Conservation (phyloP, 2,888 invertebrate genomes). For the Drosophila helvetica region DNA sequence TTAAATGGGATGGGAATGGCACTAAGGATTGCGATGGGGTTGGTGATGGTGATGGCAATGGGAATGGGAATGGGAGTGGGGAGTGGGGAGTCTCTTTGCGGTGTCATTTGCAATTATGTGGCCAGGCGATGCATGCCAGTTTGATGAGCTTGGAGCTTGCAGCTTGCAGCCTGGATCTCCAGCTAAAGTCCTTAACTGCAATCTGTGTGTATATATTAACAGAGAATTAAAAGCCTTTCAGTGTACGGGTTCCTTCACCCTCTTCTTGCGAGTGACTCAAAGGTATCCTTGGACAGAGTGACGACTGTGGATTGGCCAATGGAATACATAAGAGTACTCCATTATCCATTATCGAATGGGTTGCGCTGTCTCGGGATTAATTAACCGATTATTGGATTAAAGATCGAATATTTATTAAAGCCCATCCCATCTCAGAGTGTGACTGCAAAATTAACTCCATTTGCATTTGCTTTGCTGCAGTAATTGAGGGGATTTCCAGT, state of each 20-base stretch:
- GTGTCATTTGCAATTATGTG: constrained; percentile 59
- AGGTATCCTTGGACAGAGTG: neutral
- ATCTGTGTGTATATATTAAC: constrained; percentile 17
- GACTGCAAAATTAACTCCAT: constrained; percentile 40
- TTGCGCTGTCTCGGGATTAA: constrained; percentile 5
- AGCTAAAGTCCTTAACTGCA: constrained; percentile 16
- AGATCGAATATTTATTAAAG: constrained; percentile 41
- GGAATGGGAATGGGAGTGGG: neutral
- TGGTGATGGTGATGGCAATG: no score
- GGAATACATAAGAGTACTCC: neutral
- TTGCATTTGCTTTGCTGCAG: constrained; percentile 28
- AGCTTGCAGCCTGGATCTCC: constrained; percentile 18
- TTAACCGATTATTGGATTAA: constrained; percentile 33
- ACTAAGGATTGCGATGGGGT: neutral
- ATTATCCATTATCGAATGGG: neutral
- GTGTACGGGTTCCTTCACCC: neutral
- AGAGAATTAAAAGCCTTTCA: constrained; percentile 21
- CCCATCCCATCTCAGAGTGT: constrained; percentile 19
- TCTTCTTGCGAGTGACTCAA: neutral
- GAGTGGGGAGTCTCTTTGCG: constrained; percentile 38
- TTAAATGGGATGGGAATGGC: neutral
- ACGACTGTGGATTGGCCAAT: constrained; percentile 1
- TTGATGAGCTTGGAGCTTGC: constrained; percentile 46
- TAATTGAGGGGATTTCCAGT: constrained; percentile 13
- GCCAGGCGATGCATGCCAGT: constrained; percentile 50